phyloP scores from a whole-genome alignment of 2,797 vertebrate species.

The Psittacula derbiana region DNA sequence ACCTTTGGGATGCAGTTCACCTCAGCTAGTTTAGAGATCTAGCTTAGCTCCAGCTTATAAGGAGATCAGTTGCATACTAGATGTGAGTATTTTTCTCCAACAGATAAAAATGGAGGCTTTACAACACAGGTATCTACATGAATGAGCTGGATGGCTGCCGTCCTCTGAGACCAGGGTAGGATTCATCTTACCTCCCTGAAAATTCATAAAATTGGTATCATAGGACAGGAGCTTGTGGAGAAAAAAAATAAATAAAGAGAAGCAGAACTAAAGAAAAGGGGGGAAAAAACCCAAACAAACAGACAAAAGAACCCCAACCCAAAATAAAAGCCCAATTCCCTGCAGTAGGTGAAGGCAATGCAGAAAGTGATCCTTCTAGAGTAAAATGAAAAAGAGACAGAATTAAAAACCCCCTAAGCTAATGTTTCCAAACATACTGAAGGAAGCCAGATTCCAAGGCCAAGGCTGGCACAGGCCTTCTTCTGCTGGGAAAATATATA shows the following conservation, averaged over 20 bases:
- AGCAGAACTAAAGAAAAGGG: not conserved
- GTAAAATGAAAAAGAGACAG: not conserved
- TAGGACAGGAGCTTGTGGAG: not conserved
- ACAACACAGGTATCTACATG: not conserved
- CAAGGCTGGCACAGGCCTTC: conserved; percentile 10
- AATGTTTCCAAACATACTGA: not conserved
- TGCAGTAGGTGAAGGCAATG: not conserved
- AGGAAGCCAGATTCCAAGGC: conserved; percentile 8
- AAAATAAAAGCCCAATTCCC: not conserved
- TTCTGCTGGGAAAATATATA: conserved; percentile 50
- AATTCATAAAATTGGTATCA: rapidly evolving
- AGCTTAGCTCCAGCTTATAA: not conserved
- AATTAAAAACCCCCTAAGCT: not conserved
- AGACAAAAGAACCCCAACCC: rapidly evolving
- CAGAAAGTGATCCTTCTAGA: not conserved
- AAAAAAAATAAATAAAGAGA: not conserved
- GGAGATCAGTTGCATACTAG: not conserved
- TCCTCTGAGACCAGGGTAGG: not conserved
- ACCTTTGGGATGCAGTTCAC: not conserved
- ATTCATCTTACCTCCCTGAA: not conserved
- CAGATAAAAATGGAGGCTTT: not conserved
- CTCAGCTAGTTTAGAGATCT: not conserved
- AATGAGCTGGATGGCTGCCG: not conserved
- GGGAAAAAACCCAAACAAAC: not conserved
- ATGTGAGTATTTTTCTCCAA: not conserved